Evolutionary conservation across 1,140 invertebrate genomes (phyloP), one percentile per base, ranked within the genome.

Genomic region (Drosophila littoralis): DNA sequence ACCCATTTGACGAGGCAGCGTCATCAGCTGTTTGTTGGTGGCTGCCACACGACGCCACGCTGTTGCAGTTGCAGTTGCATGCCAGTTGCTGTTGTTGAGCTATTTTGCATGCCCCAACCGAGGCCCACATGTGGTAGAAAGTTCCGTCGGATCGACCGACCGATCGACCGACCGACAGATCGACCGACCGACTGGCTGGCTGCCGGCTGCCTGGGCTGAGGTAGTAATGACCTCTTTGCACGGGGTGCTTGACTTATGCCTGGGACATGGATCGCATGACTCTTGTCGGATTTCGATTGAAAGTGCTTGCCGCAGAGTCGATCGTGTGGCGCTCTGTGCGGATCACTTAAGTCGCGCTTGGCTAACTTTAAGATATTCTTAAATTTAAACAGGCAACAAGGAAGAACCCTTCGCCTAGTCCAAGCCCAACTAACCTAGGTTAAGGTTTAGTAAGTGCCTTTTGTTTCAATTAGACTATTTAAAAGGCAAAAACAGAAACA

Each of bases 91-190:
- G 17, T 54, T 63, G 46, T 79, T 77, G 77, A 68, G 81, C 77
- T 84, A 84, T 84, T 84, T 84, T 84, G 81, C 81, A 84, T 84
- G 81, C 70, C 67, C 74, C 22, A 6, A 52, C 32, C 17, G 42
- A 65, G 55, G 59, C 59, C 3, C 70, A 67, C 70, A 73, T 71
- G 68, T 73, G 70, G 63, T 67, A 75, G 66, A 75, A 75, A 75
- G 72, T 66, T 61, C 36, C 51, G 36, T 52, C 54, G 57, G 36
- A 60, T 38, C 9, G 15, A 42, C 45, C 36, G 13, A 15, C 43
- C 43, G 36, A 60, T 38, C 9, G 15, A 42, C 45, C 36, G 13
- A 15, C 43, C 43, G 54, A 54, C 33, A 43, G 54, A 58, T 45
- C 4, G n/a, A 12, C 52, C 46, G 12, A 22, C 63, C 51, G 35